A percentile compares a stretch with the other conserved stretches of the same genome.
phyloP scores from a whole-genome alignment of 2,797 vertebrate genomes.

The Crenichthys baileyi region DNA sequence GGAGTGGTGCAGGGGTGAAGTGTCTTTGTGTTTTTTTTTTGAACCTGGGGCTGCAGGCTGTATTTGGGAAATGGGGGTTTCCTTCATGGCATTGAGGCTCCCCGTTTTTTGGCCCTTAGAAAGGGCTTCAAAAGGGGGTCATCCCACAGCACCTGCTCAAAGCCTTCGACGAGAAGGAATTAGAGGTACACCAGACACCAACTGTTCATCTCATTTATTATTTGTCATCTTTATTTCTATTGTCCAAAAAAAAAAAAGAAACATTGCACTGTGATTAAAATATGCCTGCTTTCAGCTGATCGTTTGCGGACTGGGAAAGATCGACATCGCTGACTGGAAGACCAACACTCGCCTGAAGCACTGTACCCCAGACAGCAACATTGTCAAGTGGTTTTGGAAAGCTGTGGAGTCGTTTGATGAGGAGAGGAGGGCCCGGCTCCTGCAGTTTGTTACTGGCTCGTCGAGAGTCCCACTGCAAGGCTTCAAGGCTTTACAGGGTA shows the following conservation, averaged over 20 bases:
- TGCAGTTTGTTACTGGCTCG: slow-evolving; percentile 97
- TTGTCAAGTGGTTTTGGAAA: slow-evolving; percentile 99
- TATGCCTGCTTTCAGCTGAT: slow-evolving; percentile 84
- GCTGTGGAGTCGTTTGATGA: slow-evolving; percentile 97
- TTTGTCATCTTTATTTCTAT: background rate
- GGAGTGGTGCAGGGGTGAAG: background rate
- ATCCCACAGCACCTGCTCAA: slow-evolving; percentile 98
- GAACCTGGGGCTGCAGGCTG: background rate
- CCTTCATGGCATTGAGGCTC: slow-evolving; percentile 95
- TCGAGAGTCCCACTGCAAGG: slow-evolving; percentile 97
- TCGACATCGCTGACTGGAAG: slow-evolving; percentile 97
- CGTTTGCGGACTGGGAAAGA: slow-evolving; percentile 96
- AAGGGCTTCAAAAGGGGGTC: slow-evolving; percentile 99
- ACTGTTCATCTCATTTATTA: background rate
- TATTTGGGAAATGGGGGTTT: slow-evolving; percentile 98
- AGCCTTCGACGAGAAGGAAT: slow-evolving; percentile 97
- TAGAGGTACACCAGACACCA: slow-evolving; percentile 84
- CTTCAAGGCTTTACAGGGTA: slow-evolving; percentile 98
- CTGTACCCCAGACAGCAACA: slow-evolving; percentile 95
- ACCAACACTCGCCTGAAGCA: slow-evolving; percentile 97
- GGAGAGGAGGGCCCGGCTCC: slow-evolving; percentile 91
- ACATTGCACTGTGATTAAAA: background rate
- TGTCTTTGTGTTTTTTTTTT: background rate
- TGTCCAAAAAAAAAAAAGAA: background rate
- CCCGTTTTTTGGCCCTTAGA: slow-evolving; percentile 98